Evolutionary conservation across 2,888 invertebrate genomes (phyloP).

Genomic region (Mythimna pallens): DNA sequence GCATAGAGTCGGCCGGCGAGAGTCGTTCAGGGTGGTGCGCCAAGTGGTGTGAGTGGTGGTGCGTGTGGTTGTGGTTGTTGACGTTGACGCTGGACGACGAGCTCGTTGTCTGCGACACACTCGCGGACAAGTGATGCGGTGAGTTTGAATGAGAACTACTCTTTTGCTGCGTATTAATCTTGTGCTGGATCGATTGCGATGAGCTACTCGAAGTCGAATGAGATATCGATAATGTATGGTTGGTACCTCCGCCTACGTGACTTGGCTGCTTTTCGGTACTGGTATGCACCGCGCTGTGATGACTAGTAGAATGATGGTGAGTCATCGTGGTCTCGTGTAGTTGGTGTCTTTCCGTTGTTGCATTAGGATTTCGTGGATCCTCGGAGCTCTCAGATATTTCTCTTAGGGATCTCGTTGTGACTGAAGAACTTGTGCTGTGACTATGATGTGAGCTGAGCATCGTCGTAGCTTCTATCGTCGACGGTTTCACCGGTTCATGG

Average conservation of each 20-base stretch:
- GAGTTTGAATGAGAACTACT: slow-evolving; percentile 86
- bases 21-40: slow-evolving; percentile 93
- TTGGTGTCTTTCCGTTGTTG: slow-evolving; percentile 91
- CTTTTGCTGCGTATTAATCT: slow-evolving; percentile 90
- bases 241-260: slow-evolving; percentile 88
- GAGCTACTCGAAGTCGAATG: slow-evolving; percentile 93
- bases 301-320: slow-evolving; percentile 92
- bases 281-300: slow-evolving; percentile 92
- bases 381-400: slow-evolving; percentile 91
- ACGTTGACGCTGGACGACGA: slow-evolving; percentile 89
- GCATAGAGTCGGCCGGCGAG: slow-evolving; percentile 91
- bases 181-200: slow-evolving; percentile 92
- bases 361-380: slow-evolving; percentile 86
- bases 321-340: slow-evolving; percentile 92
- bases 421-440: slow-evolving; percentile 93
- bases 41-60: slow-evolving; percentile 92
- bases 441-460: slow-evolving; percentile 93
- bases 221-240: slow-evolving; percentile 92
- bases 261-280: slow-evolving; percentile 91
- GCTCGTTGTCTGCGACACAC: slow-evolving; percentile 89
- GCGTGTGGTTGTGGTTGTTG: slow-evolving; percentile 92
- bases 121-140: slow-evolving; percentile 90
- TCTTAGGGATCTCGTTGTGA: slow-evolving; percentile 92
- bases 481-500: slow-evolving; percentile 88
- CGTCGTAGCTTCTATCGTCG: slow-evolving; percentile 92